Percentiles rank a stretch among this genome's conserved stretches.
Conservation (phyloP, 2,888 invertebrate genomes). For the Globia sparganii region DNA sequence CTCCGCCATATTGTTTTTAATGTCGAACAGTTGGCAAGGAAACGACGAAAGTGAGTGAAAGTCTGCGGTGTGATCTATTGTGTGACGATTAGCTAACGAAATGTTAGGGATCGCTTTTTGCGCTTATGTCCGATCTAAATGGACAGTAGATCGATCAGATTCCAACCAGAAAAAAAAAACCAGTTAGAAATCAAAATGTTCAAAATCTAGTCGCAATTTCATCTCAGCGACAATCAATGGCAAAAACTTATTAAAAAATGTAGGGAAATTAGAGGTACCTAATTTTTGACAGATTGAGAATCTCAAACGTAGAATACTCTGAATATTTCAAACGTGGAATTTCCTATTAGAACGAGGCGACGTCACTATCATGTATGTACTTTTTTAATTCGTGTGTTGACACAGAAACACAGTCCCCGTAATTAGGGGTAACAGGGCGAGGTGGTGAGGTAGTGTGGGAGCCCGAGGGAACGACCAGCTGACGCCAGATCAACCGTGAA, state of each 20-base stretch:
- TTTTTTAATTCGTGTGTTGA: constrained; percentile 74
- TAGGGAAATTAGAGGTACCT: neutral
- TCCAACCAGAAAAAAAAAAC: constrained; percentile 20
- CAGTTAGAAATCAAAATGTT: neutral
- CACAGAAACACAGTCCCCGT: constrained; percentile 83
- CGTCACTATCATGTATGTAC: constrained; percentile 46
- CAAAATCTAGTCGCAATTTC: neutral
- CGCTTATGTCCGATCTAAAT: constrained; percentile 23
- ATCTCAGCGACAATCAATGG: neutral
- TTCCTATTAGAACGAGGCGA: constrained; percentile 39
- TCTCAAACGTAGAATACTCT: no score
- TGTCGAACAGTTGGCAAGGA: constrained; percentile 75
- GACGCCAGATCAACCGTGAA: constrained; percentile 76
- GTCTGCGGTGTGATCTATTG: constrained; percentile 72
- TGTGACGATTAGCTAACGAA: constrained; percentile 62
- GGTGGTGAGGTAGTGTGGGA: constrained; percentile 72
- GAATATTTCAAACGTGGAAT: constrained; percentile 21
- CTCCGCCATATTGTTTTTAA: constrained; percentile 86
- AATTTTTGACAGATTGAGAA: neutral
- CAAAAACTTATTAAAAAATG: neutral
- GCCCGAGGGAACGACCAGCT: constrained; percentile 80
- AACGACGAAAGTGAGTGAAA: constrained; percentile 82
- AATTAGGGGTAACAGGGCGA: constrained; percentile 80
- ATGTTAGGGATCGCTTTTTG: constrained; percentile 53
- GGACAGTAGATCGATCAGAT: neutral